These are phyloP conservation scores for Balearica regulorum DNA, from an alignment of 2,797 vertebrate genomes.

Conservation along the genomic window DNA sequence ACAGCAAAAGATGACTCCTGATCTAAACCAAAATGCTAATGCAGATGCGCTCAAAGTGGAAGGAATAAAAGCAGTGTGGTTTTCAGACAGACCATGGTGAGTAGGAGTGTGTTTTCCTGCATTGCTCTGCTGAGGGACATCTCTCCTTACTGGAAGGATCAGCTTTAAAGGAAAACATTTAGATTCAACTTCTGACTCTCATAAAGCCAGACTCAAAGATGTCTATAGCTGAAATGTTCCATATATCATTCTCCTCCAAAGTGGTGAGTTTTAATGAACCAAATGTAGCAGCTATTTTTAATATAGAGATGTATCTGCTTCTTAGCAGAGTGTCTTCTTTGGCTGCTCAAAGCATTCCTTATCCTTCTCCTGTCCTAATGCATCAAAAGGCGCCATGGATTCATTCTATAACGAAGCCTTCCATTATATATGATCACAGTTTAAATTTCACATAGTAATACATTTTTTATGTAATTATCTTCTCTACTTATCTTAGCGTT, in stretches of 20 bases:
- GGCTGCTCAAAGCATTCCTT: not conserved
- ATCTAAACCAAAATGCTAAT: not conserved
- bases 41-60: not conserved
- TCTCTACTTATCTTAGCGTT: not conserved
- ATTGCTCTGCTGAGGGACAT: not conserved
- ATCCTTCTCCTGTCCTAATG: not conserved
- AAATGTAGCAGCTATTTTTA: not conserved
- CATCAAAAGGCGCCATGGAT: not conserved
- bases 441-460: not conserved
- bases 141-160: not conserved
- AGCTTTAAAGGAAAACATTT: not conserved
- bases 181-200: not conserved
- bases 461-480: constrained; percentile 12
- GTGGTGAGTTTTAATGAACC: not conserved
- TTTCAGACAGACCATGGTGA: not conserved
- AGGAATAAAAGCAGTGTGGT: not conserved
- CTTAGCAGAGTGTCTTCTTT: not conserved
- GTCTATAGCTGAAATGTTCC: not conserved
- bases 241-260: not conserved
- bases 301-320: not conserved
- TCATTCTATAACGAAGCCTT: not conserved
- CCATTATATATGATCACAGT: not conserved
- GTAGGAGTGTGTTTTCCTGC: not conserved
- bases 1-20: not conserved
- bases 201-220: not conserved